Evolutionary conservation across 2,113 vertebrate species (phyloP), one percentile per base, ranked within the genome.

Genomic region (Lamprotornis superbus): DNA sequence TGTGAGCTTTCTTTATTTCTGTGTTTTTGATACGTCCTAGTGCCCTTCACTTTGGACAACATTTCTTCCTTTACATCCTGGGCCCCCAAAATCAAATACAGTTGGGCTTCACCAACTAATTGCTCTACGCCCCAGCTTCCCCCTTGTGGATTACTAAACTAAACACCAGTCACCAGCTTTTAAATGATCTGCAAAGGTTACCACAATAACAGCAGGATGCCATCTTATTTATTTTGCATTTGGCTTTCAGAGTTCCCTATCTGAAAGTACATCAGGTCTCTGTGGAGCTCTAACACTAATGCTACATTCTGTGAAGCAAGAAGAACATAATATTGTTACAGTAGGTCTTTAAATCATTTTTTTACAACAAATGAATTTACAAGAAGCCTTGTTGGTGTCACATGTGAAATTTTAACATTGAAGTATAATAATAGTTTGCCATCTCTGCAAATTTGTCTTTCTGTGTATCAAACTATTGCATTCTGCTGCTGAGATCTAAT

Each of bases 301-400:
- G 84, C 64, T 69, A 70, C 67, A 76, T 94, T 90, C 90, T 83
- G 27, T 39, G 61, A 79, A 84, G 79, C 61, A 95, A 61, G 95
- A 74, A 90, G 94, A 94, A 86, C 71, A 83, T 15, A 77, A 73
- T 79, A 92, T 91, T 94, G 93, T 85, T 94, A 93, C 70, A 94
- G 77, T 89, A 2, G 3, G 63, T 52, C 85, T 93, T 91, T 85
- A 94, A 90, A 95, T 91, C 23, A 93, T 83, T 95, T 96, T 94
- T 75, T 94, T 88, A 95, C 88, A 95, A 91, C 81, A 95, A 93
- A 96, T 94, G 83, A 91, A 89, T 94, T 87, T 87, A 78, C 83
- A 89, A 89, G 70, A 77, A 92, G 49, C 61, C 61, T 86, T 90
- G 84, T 74, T 95, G 93, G 61, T 91, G n/a, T 82, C 90, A 50